phyloP scores from a whole-genome alignment of 2,888 invertebrate genomes.

The Poecilus cupreus region DNA sequence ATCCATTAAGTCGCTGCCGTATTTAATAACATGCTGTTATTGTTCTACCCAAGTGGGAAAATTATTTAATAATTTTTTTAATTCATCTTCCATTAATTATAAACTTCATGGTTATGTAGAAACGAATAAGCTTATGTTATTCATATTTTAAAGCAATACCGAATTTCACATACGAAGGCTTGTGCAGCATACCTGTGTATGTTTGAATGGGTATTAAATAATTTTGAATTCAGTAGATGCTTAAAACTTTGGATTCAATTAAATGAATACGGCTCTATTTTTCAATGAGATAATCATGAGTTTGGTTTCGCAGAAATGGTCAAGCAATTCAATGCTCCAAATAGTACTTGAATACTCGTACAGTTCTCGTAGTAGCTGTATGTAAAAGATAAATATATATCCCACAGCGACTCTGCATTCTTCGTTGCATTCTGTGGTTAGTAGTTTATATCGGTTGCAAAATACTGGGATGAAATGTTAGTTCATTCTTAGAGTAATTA shows the following conservation, averaged over 20 bases:
- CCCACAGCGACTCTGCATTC: constrained; percentile 1
- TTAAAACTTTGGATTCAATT: not conserved
- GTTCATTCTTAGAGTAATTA: constrained; percentile 46
- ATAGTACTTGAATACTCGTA: constrained; percentile 6
- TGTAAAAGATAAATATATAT: constrained; percentile 6
- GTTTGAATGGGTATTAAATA: too few species aligned
- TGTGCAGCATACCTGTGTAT: too few species aligned
- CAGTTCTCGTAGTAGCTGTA: not conserved
- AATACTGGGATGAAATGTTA: constrained; percentile 2
- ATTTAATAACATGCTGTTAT: constrained; percentile 4
- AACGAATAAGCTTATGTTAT: too few species aligned
- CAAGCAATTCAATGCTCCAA: constrained; percentile 19
- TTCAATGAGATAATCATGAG: constrained; percentile 2
- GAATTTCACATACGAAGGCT: too few species aligned
- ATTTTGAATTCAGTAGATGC: too few species aligned
- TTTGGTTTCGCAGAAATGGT: constrained; percentile 19
- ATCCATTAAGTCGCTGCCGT: not conserved
- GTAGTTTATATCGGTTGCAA: not conserved
- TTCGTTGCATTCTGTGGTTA: not conserved
- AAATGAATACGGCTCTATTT: not conserved
- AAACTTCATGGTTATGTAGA: too few species aligned
- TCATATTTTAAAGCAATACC: too few species aligned
- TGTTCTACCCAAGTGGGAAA: not conserved
- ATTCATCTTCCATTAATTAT: not conserved
- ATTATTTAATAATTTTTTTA: not conserved